phyloP scores from a whole-genome alignment of 2,113 vertebrate species.

The Misgurnus anguillicaudatus region DNA sequence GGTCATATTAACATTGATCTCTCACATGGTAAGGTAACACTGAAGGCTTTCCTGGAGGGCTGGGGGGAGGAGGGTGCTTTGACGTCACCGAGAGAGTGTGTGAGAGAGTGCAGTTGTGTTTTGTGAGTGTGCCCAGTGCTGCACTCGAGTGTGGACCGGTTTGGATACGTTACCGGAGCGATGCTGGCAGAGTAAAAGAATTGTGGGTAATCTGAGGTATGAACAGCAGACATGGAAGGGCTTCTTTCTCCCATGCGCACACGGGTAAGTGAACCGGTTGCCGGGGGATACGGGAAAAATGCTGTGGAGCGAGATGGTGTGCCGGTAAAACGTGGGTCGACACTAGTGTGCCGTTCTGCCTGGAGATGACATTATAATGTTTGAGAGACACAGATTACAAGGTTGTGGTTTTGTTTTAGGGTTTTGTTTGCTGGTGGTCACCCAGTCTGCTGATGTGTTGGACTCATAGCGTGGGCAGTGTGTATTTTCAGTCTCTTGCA shows the following conservation, averaged over 20 bases:
- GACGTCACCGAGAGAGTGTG: slow-evolving; percentile 46
- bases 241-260: slow-evolving; percentile 79
- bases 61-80: slow-evolving; percentile 28
- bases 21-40: not conserved
- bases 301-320: slow-evolving; percentile 35
- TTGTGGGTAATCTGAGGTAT: slow-evolving; percentile 45
- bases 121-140: slow-evolving; percentile 21
- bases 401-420: not conserved
- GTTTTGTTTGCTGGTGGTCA: not conserved
- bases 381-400: slow-evolving; percentile 27
- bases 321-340: slow-evolving; percentile 10
- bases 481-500: too few relatives aligned
- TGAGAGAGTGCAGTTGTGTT: slow-evolving; percentile 56
- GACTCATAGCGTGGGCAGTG: not conserved
- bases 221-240: slow-evolving; percentile 72
- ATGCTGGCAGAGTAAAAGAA: slow-evolving; percentile 46
- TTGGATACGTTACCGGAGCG: slow-evolving; percentile 47
- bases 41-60: slow-evolving; percentile 45
- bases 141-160: slow-evolving; percentile 36
- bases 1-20: slow-evolving; percentile 16
- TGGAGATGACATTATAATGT: slow-evolving; percentile 43
- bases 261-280: slow-evolving; percentile 72
- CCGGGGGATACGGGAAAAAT: slow-evolving; percentile 61
- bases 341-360: slow-evolving; percentile 44
- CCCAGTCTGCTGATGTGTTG: not conserved